Evolutionary conservation across 2,797 vertebrate genomes (phyloP), one percentile per base, ranked within the genome.

Genomic region (Sebastes flavidus): DNA sequence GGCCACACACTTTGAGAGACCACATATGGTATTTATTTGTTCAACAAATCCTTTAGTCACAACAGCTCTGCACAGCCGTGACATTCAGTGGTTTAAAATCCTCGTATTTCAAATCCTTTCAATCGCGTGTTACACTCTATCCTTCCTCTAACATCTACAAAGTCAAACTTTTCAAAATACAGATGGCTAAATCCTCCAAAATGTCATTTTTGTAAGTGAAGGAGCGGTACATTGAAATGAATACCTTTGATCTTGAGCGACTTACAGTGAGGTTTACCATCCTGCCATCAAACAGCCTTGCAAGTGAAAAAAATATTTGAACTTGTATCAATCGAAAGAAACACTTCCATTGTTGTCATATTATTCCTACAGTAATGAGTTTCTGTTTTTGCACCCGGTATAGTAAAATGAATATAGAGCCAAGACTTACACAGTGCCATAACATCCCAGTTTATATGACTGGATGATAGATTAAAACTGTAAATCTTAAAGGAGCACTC

Each of bases 191-290:
- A 84, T 65, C 36, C 18, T 27, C 16, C 2, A 27, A 69, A 76
- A 78, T 77, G 70, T 74, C 34, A 87, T 72, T 65, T 85, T 63
- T 66, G 32, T 65, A 58, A 72, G 73, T 60, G 24, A 77, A 54
- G 66, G 30, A 71, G 54, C 3, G 11, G 18, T n/a, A 66, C 62
- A 22, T 72, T 84, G 65, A 84, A 82, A 86, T 63, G 22, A 54
- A 65, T 30, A 79, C 24, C 65, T 82, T 77, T 84, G 66, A 83
- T 83, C 71, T 81, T 72, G 49, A 67, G 58, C 65, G 58, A 78
- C 32, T 63, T 74, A 8, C 63, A 65, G 25, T 32, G 24, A 70
- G 42, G 20, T 82, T 87, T 68, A 77, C 62, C 29, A 58, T 75
- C n/a, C 16, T 70, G 27, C 56, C 70, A 75, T 81, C 68, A 74